Percentiles rank a stretch among this genome's conserved stretches.
Conservation (phyloP, 2,113 vertebrate species). For the Arizona elegans region DNA sequence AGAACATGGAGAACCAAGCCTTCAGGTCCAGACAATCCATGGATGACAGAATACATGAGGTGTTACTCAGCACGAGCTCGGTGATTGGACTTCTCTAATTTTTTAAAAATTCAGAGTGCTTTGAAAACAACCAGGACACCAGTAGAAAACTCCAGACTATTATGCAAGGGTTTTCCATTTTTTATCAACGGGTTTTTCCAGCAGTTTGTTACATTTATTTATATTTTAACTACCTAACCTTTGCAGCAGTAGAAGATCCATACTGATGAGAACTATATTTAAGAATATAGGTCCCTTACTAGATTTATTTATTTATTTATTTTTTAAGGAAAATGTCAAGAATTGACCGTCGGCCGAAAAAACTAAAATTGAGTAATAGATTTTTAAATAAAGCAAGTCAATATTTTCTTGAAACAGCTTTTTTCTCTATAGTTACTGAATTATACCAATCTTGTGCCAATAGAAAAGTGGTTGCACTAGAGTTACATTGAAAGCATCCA, state of each 20-base stretch:
- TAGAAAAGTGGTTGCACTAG: not conserved
- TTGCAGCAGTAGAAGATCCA: slow-evolving; percentile 57
- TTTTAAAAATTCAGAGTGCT: not conserved
- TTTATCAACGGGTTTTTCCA: slow-evolving; percentile 55
- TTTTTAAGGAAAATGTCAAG: slow-evolving; percentile 49
- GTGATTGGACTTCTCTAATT: slow-evolving; percentile 48
- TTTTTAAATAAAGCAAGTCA: not conserved
- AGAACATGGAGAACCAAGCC: slow-evolving; percentile 60
- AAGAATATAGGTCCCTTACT: slow-evolving; percentile 43
- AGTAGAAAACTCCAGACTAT: slow-evolving; percentile 59
- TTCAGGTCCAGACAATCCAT: slow-evolving; percentile 79
- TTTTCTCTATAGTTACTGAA: slow-evolving; percentile 28
- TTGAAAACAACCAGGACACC: slow-evolving; percentile 30
- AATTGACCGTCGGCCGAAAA: not conserved
- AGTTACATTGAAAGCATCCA: not conserved
- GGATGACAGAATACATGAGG: slow-evolving; percentile 96
- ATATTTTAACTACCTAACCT: slow-evolving; percentile 62
- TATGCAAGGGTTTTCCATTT: slow-evolving; percentile 45
- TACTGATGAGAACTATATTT: slow-evolving; percentile 53
- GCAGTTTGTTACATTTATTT: slow-evolving; percentile 47
- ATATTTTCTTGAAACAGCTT: slow-evolving; percentile 26
- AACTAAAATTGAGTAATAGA: slow-evolving; percentile 11
- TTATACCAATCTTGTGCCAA: not conserved
- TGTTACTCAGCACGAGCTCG: slow-evolving; percentile 87
- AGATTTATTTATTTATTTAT: slow-evolving; percentile 27